These are phyloP conservation scores for Sebastolobus alascanus DNA, from an alignment of 2,797 vertebrate species.

Conservation along the genomic window DNA sequence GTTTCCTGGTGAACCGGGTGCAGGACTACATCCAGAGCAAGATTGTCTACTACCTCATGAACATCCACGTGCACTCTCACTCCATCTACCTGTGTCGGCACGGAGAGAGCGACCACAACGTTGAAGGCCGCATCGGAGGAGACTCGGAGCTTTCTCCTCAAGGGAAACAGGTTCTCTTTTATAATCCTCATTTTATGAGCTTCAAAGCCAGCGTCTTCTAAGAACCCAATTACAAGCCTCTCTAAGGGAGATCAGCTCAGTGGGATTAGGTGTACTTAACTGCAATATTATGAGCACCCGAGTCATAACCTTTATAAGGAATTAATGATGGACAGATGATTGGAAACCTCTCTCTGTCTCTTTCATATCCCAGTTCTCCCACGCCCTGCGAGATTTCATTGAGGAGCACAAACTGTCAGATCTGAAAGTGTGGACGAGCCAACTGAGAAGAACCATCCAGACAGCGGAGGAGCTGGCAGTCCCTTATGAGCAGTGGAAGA, in stretches of 20 bases:
- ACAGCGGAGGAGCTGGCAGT: constrained; percentile 93
- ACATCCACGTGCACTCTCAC: constrained; percentile 96
- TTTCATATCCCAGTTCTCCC: constrained; percentile 85
- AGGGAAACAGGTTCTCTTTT: constrained; percentile 87
- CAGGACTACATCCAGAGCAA: constrained; percentile 99
- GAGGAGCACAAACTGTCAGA: constrained; percentile 92
- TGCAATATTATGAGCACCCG: background rate
- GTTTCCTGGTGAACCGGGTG: constrained; percentile 95
- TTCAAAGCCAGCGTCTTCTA: background rate
- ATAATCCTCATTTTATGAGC: constrained; percentile 20
- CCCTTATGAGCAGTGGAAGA: constrained; percentile 98
- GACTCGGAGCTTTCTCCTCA: constrained; percentile 91
- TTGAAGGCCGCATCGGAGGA: constrained; percentile 92
- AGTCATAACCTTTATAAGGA: constrained; percentile 17
- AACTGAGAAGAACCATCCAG: constrained; percentile 97
- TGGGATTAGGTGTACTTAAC: constrained; percentile 15
- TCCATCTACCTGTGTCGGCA: constrained; percentile 98
- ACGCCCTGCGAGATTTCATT: constrained; percentile 89
- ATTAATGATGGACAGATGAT: background rate
- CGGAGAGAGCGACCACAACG: constrained; percentile 94
- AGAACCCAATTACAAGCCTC: background rate
- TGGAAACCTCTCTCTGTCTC: background rate
- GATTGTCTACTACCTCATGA: constrained; percentile 99
- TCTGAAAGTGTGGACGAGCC: constrained; percentile 98
- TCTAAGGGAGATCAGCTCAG: background rate